Conservation (phyloP, 2,113 vertebrate genomes). For the Sturnira hondurensis region DNA sequence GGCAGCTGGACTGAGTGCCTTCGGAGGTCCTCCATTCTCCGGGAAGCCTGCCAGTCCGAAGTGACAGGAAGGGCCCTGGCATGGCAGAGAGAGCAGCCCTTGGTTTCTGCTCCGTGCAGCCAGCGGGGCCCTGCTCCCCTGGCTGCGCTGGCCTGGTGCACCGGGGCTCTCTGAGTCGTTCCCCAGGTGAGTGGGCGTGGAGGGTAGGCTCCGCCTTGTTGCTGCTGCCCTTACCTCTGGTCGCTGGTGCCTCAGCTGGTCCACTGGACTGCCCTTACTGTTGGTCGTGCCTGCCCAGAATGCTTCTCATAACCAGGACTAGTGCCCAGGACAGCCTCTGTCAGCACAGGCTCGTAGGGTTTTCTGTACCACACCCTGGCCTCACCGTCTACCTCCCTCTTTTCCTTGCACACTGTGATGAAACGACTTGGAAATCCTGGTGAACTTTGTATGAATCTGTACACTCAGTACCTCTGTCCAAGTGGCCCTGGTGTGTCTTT, state of each 20-base stretch:
- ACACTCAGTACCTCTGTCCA: neutral
- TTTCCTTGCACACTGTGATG: neutral
- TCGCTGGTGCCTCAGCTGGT: neutral
- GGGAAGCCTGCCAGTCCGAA: neutral
- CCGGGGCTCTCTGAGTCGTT: neutral
- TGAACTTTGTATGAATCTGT: neutral
- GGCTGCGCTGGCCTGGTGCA: neutral
- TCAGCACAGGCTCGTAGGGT: neutral
- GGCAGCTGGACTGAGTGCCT: neutral
- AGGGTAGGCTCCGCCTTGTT: neutral
- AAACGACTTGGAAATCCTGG: neutral
- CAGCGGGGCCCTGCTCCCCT: accelerated
- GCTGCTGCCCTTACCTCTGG: neutral
- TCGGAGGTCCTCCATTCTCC: neutral
- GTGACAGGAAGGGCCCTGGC: neutral
- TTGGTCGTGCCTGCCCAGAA: accelerated
- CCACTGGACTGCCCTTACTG: neutral
- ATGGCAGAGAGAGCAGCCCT: neutral
- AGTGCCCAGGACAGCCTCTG: neutral
- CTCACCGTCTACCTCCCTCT: neutral
- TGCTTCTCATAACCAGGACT: neutral
- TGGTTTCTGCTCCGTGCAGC: no score
- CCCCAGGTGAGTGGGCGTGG: neutral
- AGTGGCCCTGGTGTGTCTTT: neutral
- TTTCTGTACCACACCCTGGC: neutral